phyloP scores from a whole-genome alignment of 1,140 invertebrate genomes.

The Papilio glaucus region DNA sequence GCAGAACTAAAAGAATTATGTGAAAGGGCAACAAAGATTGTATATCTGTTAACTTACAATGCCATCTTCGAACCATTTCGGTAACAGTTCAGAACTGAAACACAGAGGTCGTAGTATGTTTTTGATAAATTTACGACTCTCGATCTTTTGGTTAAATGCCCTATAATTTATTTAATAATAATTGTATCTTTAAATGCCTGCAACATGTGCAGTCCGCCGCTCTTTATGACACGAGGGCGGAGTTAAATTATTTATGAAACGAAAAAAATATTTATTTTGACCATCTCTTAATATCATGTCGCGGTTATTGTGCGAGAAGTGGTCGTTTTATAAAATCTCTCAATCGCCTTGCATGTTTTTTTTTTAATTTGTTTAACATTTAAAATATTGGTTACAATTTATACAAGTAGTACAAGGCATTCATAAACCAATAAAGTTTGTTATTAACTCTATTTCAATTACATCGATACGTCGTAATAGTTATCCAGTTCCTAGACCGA shows the following conservation, averaged over 20 bases:
- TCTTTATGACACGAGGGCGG: constrained; percentile 27
- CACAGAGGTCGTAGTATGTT: constrained; percentile 30
- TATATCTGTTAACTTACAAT: constrained; percentile 20
- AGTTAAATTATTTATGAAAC: constrained; percentile 33
- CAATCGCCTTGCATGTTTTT: background rate
- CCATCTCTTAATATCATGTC: constrained; percentile 16
- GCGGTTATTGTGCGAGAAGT: constrained; percentile 2
- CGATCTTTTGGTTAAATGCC: constrained; percentile 40
- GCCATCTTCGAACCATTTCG: constrained; percentile 25
- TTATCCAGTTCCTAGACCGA: too few relatives aligned
- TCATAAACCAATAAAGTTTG: too few relatives aligned
- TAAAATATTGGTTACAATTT: too few relatives aligned
- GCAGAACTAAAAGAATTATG: constrained; percentile 5
- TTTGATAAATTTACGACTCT: constrained; percentile 45
- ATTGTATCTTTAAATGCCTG: constrained; percentile 35
- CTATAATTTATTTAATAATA: constrained; percentile 46
- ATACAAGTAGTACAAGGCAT: too few relatives aligned
- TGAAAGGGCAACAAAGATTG: background rate
- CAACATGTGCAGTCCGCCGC: constrained; percentile 37
- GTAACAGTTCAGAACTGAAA: background rate
- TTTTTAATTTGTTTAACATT: too few relatives aligned
- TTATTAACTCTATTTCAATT: too few relatives aligned
- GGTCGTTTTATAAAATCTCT: background rate
- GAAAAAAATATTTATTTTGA: constrained; percentile 29
- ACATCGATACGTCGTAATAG: too few relatives aligned